These are phyloP conservation scores for Ennomos quercinarius DNA, from an alignment of 2,888 invertebrate genomes.

Conservation along the genomic window DNA sequence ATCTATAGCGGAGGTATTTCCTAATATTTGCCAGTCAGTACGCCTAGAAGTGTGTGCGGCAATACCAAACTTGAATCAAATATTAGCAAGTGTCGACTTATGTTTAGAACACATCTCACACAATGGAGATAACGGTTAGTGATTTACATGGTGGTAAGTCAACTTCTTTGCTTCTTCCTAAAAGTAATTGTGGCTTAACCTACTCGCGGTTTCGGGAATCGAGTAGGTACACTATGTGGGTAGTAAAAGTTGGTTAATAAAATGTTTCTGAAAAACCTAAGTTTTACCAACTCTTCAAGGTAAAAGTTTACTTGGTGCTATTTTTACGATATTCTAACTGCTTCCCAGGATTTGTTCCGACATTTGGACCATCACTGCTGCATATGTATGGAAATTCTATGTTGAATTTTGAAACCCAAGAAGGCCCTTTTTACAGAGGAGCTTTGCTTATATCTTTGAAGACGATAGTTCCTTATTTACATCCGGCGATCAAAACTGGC, in stretches of 20 bases:
- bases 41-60: conserved; percentile 86
- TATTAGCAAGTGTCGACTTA: conserved; percentile 57
- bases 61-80: conserved; percentile 73
- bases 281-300: no score
- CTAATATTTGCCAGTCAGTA: conserved; percentile 90
- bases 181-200: no score
- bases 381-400: conserved; percentile 88
- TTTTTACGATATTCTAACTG: not conserved
- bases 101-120: conserved; percentile 64
- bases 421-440: conserved; percentile 88
- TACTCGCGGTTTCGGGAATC: no score
- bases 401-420: conserved; percentile 45
- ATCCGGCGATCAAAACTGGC: conserved; percentile 66
- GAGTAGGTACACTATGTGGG: no score
- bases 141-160: not conserved
- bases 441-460: conserved; percentile 89
- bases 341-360: conserved; percentile 89
- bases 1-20: conserved; percentile 92
- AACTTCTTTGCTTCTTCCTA: no score
- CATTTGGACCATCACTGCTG: conserved; percentile 92
- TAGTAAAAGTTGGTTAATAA: no score
- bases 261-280: no score
- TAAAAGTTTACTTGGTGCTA: no score
- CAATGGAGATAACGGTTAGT: conserved; percentile 70
- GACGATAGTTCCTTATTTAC: conserved; percentile 87